These are phyloP conservation scores for Drosophila testacea DNA, from an alignment of 2,888 invertebrate species.

Conservation along the genomic window DNA sequence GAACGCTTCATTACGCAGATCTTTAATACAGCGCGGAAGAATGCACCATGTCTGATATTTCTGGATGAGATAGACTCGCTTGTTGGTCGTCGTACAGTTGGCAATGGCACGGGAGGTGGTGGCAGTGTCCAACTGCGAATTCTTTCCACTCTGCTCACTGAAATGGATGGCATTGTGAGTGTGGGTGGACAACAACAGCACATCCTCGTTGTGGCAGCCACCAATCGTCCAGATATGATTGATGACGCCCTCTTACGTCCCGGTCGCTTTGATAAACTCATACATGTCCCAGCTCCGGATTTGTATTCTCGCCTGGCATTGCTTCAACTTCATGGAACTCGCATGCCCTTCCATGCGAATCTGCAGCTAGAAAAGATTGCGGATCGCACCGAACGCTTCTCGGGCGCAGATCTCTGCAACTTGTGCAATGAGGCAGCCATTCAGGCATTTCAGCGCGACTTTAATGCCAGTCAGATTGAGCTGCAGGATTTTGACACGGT, in stretches of 20 bases:
- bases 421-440: constrained; percentile 88
- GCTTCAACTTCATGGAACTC: constrained; percentile 84
- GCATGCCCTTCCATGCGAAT: constrained; percentile 85
- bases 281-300: constrained; percentile 88
- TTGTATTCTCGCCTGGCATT: constrained; percentile 85
- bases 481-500: constrained; percentile 84
- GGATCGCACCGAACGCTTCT: constrained; percentile 86
- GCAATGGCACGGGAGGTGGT: constrained; percentile 48
- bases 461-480: constrained; percentile 79
- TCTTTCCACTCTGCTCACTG: constrained; percentile 87
- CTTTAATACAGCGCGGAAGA: constrained; percentile 87
- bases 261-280: constrained; percentile 88
- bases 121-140: constrained; percentile 87
- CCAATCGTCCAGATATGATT: constrained; percentile 88
- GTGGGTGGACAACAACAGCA: constrained; percentile 59
- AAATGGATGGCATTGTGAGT: constrained; percentile 88
- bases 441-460: constrained; percentile 86
- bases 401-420: constrained; percentile 88
- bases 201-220: constrained; percentile 88
- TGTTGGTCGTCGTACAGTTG: constrained; percentile 84
- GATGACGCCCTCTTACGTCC: constrained; percentile 88
- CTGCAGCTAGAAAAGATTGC: constrained; percentile 85
- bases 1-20: constrained; percentile 87
- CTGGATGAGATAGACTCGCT: constrained; percentile 88
- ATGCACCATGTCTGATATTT: constrained; percentile 88